Conservation (phyloP, 2,797 vertebrate genomes). For the Rhincodon typus region DNA sequence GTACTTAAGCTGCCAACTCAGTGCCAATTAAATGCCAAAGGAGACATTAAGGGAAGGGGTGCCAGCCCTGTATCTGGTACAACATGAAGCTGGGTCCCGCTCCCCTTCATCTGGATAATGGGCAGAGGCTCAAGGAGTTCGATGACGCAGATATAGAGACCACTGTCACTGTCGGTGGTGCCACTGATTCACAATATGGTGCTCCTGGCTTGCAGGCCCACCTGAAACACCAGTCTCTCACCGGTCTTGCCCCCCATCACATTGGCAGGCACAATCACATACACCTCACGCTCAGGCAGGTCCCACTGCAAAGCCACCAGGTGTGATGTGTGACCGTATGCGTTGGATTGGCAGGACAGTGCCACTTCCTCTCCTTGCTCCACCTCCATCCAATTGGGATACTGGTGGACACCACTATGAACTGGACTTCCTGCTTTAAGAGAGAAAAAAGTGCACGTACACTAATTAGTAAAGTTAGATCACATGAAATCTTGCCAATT, state of each 20-base stretch:
- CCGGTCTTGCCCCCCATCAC: rapidly evolving
- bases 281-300: background rate
- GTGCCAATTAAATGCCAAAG: background rate
- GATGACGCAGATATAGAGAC: background rate
- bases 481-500: too few species aligned
- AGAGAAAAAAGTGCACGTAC: background rate
- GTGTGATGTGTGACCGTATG: rapidly evolving
- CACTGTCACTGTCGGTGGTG: background rate
- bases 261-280: background rate
- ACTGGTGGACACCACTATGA: background rate
- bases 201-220: background rate
- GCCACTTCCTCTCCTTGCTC: background rate
- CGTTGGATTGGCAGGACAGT: background rate
- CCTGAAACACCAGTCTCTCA: background rate
- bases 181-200: background rate
- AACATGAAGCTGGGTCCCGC: background rate
- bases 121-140: background rate
- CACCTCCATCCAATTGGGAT: background rate
- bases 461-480: too few species aligned
- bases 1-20: too few species aligned
- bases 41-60: background rate
- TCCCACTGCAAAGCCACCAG: background rate
- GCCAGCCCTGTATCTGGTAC: background rate
- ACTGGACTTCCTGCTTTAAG: background rate
- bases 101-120: background rate